Percentiles rank a stretch among this genome's conserved stretches.
Evolutionary conservation across 2,797 vertebrate genomes (phyloP).

Genomic region (Myoxocephalus aenaeus): DNA sequence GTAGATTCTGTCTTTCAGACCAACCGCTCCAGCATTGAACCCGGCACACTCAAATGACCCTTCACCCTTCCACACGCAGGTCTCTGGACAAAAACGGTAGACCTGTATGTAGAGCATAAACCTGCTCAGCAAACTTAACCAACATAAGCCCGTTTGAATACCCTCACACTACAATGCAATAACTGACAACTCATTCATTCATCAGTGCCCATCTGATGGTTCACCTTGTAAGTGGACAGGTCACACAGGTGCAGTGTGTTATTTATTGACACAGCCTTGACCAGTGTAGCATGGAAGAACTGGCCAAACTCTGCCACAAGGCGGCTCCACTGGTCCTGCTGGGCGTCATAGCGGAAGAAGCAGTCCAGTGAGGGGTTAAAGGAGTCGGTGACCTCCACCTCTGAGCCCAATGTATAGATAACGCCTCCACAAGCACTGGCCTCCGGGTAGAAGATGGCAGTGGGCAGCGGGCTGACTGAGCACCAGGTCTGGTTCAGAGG

Average conservation of each 20-base stretch:
- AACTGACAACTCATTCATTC: neutral
- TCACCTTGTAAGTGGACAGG: constrained; percentile 94
- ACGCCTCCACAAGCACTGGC: constrained; percentile 90
- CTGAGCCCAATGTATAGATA: constrained; percentile 95
- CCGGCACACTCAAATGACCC: constrained; percentile 98
- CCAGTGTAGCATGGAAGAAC: constrained; percentile 95
- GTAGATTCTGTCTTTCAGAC: constrained; percentile 93
- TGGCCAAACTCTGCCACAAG: constrained; percentile 96
- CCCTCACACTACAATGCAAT: neutral
- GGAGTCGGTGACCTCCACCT: constrained; percentile 93
- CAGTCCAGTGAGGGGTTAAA: constrained; percentile 97
- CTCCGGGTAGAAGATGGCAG: constrained; percentile 94
- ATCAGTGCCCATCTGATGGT: neutral
- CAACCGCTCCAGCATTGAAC: constrained; percentile 96
- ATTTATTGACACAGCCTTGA: constrained; percentile 93
- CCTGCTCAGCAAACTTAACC: neutral
- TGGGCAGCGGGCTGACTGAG: constrained; percentile 90
- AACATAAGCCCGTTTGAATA: neutral
- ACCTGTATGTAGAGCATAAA: constrained; percentile 68
- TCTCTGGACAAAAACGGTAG: constrained; percentile 96
- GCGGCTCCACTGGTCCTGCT: constrained; percentile 94
- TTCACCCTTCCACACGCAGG: constrained; percentile 93
- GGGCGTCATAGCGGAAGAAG: constrained; percentile 92
- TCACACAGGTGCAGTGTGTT: constrained; percentile 94
- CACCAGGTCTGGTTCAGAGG: constrained; percentile 90